A percentile compares a stretch with the other conserved stretches of the same genome.
These are phyloP conservation scores for Morpho deidamia DNA, from an alignment of 2,888 invertebrate species.

Conservation along the genomic window DNA sequence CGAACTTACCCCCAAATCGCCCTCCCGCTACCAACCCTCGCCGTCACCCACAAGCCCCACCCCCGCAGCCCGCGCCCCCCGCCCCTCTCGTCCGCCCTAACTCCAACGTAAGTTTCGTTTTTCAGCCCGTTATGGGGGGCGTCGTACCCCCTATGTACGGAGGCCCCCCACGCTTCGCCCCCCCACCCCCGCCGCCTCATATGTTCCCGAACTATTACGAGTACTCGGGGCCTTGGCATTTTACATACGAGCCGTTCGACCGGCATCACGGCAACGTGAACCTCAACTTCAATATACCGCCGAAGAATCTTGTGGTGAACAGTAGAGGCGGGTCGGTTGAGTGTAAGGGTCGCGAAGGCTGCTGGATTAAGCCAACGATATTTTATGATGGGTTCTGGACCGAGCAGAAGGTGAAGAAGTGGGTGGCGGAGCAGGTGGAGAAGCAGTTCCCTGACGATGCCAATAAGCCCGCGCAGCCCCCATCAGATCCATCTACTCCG, in stretches of 20 bases:
- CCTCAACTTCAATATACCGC: constrained; percentile 62
- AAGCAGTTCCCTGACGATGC: constrained; percentile 65
- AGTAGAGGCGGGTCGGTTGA: constrained; percentile 44
- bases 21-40: constrained; percentile 23
- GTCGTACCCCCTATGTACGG: constrained; percentile 43
- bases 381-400: constrained; percentile 77
- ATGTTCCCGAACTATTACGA: constrained; percentile 61
- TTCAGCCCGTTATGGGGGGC: constrained; percentile 52
- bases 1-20: constrained; percentile 27
- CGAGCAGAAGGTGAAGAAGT: constrained; percentile 73
- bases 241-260: constrained; percentile 60
- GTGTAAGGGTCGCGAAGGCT: constrained; percentile 48
- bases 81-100: constrained; percentile 35
- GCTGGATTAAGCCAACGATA: constrained; percentile 73
- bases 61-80: constrained; percentile 26
- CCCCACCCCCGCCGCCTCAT: constrained; percentile 35
- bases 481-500: constrained; percentile 28
- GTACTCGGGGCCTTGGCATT: constrained; percentile 62
- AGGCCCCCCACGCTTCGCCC: constrained; percentile 31
- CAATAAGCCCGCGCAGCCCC: constrained; percentile 29
- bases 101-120: constrained; percentile 70
- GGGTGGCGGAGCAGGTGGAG: constrained; percentile 73
- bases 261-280: constrained; percentile 57
- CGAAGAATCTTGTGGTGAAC: constrained; percentile 62
- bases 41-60: constrained; percentile 15